Evolutionary conservation across 2,113 vertebrate species (phyloP).

Genomic region (Thunnus maccoyii): DNA sequence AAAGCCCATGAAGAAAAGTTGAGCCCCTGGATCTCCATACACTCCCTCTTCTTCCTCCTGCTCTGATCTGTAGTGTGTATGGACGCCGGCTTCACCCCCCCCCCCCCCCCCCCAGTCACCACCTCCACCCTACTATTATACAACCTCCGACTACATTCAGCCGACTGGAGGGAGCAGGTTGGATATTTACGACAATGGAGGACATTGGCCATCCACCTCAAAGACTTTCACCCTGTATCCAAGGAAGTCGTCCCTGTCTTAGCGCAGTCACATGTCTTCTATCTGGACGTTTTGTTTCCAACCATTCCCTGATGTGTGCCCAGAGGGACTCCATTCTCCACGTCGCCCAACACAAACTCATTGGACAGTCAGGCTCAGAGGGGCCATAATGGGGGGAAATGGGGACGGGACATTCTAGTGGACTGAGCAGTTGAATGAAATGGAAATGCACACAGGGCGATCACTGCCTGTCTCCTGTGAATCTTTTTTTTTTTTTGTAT

Average conservation of each 20-base stretch:
- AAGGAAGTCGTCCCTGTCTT: conserved; percentile 28
- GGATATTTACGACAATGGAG: conserved; percentile 53
- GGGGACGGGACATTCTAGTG: conserved; percentile 55
- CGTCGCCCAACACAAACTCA: conserved; percentile 53
- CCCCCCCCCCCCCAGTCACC: neutral
- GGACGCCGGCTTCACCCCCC: conserved; percentile 58
- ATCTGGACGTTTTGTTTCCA: conserved; percentile 54
- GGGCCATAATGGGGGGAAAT: conserved; percentile 3
- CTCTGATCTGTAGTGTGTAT: conserved; percentile 78
- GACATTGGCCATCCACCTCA: conserved; percentile 58
- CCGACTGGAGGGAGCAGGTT: conserved; percentile 48
- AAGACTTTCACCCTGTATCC: conserved; percentile 54
- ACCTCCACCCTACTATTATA: neutral
- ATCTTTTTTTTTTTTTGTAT: conserved; percentile 51
- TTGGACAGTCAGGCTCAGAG: conserved; percentile 49
- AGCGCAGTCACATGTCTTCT: conserved; percentile 23
- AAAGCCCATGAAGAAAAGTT: conserved; percentile 71
- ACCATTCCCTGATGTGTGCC: conserved; percentile 49
- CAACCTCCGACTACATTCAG: conserved; percentile 14
- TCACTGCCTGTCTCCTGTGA: conserved; percentile 76
- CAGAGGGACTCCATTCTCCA: conserved; percentile 38
- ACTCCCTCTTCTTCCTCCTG: conserved; percentile 69
- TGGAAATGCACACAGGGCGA: conserved; percentile 72
- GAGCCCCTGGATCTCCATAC: conserved; percentile 70
- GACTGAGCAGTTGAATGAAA: conserved; percentile 65